Evolutionary conservation across 2,888 invertebrate species (phyloP).

Genomic region (Mythimna albipuncta): DNA sequence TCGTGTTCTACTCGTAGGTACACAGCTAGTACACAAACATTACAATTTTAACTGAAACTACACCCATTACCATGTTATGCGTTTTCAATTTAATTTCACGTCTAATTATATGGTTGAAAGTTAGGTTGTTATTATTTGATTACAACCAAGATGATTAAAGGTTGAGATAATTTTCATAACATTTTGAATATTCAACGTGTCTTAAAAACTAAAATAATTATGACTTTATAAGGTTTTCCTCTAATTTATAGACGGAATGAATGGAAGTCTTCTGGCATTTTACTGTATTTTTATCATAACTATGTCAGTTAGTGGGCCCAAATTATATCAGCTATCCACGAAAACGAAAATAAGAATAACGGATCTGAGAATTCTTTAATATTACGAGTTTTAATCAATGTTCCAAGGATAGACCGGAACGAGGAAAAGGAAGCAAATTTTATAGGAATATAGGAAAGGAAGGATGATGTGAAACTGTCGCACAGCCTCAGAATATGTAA

Average conservation of each 20-base stretch:
- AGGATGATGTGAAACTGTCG: conserved; percentile 24
- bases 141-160: neutral
- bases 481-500: conserved; percentile 37
- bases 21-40: neutral
- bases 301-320: neutral
- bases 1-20: too few relatives aligned
- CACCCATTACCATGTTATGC: too few relatives aligned
- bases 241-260: neutral
- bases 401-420: neutral
- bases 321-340: neutral
- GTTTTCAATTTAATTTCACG: neutral
- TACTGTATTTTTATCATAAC: neutral
- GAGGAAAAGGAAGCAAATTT: conserved; percentile 8
- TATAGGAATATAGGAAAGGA: conserved; percentile 2
- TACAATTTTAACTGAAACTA: neutral
- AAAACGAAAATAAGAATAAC: neutral
- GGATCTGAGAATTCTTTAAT: neutral
- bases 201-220: neutral
- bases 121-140: conserved; percentile 7
- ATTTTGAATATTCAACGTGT: neutral
- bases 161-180: neutral
- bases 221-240: neutral
- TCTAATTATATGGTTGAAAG: neutral
- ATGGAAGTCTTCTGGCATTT: neutral
- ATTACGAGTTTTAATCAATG: neutral